phyloP scores from a whole-genome alignment of 2,113 vertebrate genomes.

The Pseudorasbora parva region DNA sequence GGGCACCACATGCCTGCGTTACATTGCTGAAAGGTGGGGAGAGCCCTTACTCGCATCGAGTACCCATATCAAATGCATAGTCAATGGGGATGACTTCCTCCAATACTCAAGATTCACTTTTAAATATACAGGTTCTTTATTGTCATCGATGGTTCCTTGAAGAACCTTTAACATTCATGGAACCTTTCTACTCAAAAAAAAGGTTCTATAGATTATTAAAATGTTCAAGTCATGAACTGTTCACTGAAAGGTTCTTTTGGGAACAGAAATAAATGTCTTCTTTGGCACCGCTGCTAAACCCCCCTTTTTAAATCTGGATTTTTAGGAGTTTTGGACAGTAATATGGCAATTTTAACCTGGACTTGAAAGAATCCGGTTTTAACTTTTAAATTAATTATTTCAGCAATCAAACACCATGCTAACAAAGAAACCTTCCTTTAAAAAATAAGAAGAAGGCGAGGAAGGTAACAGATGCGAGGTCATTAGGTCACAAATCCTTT shows the following conservation, averaged over 20 bases:
- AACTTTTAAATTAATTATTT: background rate
- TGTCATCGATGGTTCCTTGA: background rate
- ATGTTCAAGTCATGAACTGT: background rate
- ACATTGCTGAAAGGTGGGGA: constrained; percentile 5
- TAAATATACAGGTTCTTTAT: background rate
- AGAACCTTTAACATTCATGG: background rate
- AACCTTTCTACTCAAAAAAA: background rate
- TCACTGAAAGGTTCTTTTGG: background rate
- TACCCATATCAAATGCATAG: constrained; percentile 15
- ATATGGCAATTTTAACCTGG: background rate
- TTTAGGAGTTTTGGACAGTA: background rate
- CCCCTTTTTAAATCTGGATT: background rate
- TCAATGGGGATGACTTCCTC: background rate
- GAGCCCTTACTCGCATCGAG: constrained; percentile 3
- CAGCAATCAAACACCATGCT: background rate
- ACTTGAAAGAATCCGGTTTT: background rate
- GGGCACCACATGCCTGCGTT: constrained; percentile 6
- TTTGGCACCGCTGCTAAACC: background rate
- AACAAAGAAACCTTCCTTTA: background rate
- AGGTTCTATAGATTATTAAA: background rate
- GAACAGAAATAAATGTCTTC: background rate
- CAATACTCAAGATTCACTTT: background rate
- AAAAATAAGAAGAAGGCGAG: background rate
- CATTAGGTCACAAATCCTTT: background rate
- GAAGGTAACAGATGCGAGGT: constrained; percentile 5